phyloP scores from a whole-genome alignment of 1,140 invertebrate genomes.

The Heliconius hermathena region DNA sequence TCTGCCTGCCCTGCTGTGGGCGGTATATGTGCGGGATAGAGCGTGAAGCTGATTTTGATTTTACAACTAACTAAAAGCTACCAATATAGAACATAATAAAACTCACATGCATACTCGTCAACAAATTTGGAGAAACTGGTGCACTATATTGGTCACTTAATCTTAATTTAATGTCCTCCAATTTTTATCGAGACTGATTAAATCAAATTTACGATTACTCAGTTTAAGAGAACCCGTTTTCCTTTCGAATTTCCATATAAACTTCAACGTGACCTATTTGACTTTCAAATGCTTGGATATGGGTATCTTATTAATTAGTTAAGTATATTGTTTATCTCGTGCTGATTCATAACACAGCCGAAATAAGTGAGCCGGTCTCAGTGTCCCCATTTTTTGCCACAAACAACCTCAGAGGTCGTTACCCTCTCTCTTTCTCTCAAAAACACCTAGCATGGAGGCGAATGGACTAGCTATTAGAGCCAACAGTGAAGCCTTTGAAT shows the following conservation, averaged over 20 bases:
- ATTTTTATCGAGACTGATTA: constrained; percentile 19
- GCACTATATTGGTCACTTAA: constrained; percentile 19
- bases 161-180: constrained; percentile 18
- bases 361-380: constrained; percentile 75
- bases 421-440: constrained; percentile 71
- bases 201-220: constrained; percentile 17
- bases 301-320: constrained; percentile 51
- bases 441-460: constrained; percentile 66
- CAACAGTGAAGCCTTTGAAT: constrained; percentile 33
- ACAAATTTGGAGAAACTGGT: neutral
- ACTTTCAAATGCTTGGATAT: constrained; percentile 31
- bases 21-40: no score
- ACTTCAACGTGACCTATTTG: constrained; percentile 44
- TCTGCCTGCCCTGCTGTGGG: no score
- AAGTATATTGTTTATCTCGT: constrained; percentile 71
- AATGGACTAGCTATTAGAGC: constrained; percentile 51
- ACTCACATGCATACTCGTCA: neutral
- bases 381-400: constrained; percentile 79
- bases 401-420: constrained; percentile 78
- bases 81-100: neutral
- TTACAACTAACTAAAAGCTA: neutral
- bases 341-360: constrained; percentile 75
- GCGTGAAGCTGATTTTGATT: no score
- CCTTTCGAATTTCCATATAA: constrained; percentile 33
- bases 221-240: constrained; percentile 25